A percentile compares a stretch with the other conserved stretches of the same genome.
Evolutionary conservation across 2,797 vertebrate species (phyloP).

Genomic region (Spinus olivaceus): DNA sequence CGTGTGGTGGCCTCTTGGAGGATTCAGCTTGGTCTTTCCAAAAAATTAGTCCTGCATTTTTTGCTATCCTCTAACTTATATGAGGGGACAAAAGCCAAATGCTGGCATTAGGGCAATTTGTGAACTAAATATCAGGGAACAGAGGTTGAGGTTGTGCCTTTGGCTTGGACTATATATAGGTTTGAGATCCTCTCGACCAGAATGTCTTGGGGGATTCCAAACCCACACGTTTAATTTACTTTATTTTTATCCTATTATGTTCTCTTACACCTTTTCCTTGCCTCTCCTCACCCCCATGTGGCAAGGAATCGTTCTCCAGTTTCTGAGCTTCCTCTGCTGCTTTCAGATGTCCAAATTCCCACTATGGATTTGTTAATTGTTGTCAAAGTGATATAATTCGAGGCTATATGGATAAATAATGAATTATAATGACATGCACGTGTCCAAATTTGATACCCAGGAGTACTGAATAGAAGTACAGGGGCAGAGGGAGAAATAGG

Average conservation of each 20-base stretch:
- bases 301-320: neutral
- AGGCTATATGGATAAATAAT: slow-evolving; percentile 22
- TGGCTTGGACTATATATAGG: neutral
- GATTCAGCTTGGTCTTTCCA: neutral
- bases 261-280: slow-evolving; percentile 30
- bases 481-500: neutral
- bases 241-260: slow-evolving; percentile 42
- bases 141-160: neutral
- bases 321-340: neutral
- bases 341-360: neutral
- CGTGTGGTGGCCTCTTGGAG: neutral
- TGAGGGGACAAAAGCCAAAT: neutral
- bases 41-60: neutral
- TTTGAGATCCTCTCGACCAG: slow-evolving; percentile 1
- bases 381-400: neutral
- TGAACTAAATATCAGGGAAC: neutral
- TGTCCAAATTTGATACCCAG: neutral
- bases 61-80: neutral
- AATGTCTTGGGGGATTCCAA: slow-evolving; percentile 31
- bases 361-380: neutral
- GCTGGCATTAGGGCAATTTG: neutral
- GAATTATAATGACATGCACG: neutral
- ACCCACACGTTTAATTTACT: slow-evolving; percentile 38
- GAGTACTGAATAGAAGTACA: neutral
- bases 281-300: neutral